phyloP scores from a whole-genome alignment of 2,797 vertebrate species.

The Agapornis canus region DNA sequence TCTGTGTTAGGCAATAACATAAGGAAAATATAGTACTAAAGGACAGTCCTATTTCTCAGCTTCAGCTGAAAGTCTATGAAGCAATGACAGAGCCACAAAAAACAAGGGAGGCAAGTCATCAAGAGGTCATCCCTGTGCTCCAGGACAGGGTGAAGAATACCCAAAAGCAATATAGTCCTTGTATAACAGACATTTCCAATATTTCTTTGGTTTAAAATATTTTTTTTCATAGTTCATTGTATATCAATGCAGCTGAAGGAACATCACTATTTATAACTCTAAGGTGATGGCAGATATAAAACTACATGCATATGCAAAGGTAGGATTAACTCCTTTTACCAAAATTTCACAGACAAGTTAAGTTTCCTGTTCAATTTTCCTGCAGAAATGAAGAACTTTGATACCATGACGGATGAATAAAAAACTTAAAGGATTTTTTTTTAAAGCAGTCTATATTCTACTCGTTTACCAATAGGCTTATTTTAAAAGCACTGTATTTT shows the following conservation, averaged over 20 bases:
- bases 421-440: conserved; percentile 31
- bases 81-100: not conserved
- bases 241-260: not conserved
- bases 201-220: not conserved
- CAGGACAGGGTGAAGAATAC: not conserved
- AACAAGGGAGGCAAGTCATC: not conserved
- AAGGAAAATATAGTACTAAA: not conserved
- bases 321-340: not conserved
- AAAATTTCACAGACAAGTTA: conserved; percentile 57
- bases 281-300: not conserved
- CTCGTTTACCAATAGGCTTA: fast-evolving
- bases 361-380: conserved; percentile 65
- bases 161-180: not conserved
- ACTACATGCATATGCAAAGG: not conserved
- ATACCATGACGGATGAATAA: conserved; percentile 73
- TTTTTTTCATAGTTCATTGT: not conserved
- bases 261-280: not conserved
- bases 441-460: not conserved
- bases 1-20: not conserved
- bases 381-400: conserved; percentile 80
- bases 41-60: not conserved
- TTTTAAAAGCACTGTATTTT: not conserved
- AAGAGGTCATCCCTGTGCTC: not conserved
- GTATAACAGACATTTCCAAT: not conserved
- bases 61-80: not conserved